These are phyloP conservation scores for Aurelia sp. DNA, from an alignment of 30 jellyfish, hydroid and myxozoan genomes.

Conservation along the genomic window DNA sequence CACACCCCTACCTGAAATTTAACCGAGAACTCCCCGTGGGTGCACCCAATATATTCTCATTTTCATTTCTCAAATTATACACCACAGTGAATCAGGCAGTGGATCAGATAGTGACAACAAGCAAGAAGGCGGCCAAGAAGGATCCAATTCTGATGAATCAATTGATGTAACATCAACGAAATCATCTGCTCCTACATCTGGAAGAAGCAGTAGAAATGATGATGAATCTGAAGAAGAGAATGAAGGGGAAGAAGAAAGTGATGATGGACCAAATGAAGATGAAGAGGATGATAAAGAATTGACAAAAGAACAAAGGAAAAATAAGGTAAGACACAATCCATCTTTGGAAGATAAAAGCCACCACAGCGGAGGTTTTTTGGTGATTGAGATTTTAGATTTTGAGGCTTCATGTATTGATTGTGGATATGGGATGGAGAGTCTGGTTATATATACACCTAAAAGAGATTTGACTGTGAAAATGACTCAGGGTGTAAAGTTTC, in stretches of 20 bases:
- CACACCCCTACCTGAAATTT: no score
- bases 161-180: slow-evolving; percentile 53
- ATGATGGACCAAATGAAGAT: slow-evolving; percentile 7
- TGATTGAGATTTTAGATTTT: no score
- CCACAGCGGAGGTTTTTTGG: no score
- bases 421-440: no score
- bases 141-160: slow-evolving; percentile 65
- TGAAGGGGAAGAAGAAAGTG: slow-evolving; percentile 4
- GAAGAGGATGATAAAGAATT: slow-evolving; percentile 4
- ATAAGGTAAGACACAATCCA: slow-evolving; percentile 1
- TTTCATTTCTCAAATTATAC: background rate
- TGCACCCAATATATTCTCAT: no score
- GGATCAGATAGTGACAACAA: slow-evolving; percentile 68
- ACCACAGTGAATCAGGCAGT: slow-evolving; percentile 65
- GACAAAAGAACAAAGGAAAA: slow-evolving; percentile 6
- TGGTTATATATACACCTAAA: no score
- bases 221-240: slow-evolving; percentile 18
- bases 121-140: slow-evolving; percentile 53
- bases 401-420: no score
- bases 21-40: no score
- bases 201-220: slow-evolving; percentile 16
- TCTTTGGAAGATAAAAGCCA: no score
- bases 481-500: no score
- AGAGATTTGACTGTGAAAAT: no score
- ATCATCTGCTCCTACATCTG: slow-evolving; percentile 7